Evolutionary conservation across 2,113 vertebrate species (phyloP), one percentile per base, ranked within the genome.

Genomic region (Ictalurus furcatus): DNA sequence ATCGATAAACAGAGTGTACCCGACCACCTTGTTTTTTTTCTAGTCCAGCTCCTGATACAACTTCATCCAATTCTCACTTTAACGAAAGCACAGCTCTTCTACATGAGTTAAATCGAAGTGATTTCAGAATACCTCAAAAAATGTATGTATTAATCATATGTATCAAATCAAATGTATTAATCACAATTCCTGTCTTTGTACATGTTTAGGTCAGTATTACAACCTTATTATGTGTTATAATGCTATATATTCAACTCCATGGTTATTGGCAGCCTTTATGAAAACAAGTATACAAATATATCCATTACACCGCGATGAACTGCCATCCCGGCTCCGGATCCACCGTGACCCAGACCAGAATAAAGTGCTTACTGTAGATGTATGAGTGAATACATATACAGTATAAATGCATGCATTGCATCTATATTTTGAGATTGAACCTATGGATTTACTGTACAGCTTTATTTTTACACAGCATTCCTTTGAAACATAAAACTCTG

Each of bases 31-130:
- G 74, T 28, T 59, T 58, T 52, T 16, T 90, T 16, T 54, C 82
- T 14, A 83, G 11, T 56, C 17, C 17, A 76, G 69, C 61, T 17
- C 73, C 16, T 58, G 25, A 89, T 30, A 25, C 14, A 16, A 25
- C 28, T 28, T 44, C 40, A 13, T n/a, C 52, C 59, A 54, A 34
- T 74, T 90, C 65, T 84, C 63, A 25, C 59, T 19, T 12, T 71
- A 59, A 87, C 17, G 14, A 82, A 91, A 91, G 90, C 90, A 91
- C 90, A 91, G 76, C 40, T 83, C 34, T 89, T 79, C 40, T 83
- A 59, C 48, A 81, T 79, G 48, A 65, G 54, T 30, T 30, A 11
- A 61, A 54, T 59, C 8, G 40, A 30, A 54, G n/a, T 3, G 13
- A 48, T 69, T 88, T 48, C 83, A 85, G 67, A 88, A 88, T 71